These are phyloP conservation scores for Ichneumoninae sp. DNA, from an alignment of 2,888 invertebrate genomes.

Conservation along the genomic window DNA sequence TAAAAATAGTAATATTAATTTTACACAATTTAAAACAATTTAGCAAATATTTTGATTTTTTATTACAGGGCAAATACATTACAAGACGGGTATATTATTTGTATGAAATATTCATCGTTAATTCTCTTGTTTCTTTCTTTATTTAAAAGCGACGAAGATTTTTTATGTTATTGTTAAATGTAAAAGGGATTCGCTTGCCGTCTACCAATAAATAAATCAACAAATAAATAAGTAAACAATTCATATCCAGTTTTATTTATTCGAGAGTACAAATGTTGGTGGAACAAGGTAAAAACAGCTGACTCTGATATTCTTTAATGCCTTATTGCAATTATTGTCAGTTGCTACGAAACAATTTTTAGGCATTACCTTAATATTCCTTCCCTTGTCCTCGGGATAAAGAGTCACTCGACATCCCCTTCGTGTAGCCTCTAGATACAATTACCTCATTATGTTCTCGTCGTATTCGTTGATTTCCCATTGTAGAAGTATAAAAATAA, in stretches of 20 bases:
- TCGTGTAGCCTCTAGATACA: neutral
- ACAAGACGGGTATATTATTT: constrained; percentile 3
- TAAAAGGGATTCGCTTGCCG: too few relatives aligned
- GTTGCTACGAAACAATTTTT: constrained; percentile 32
- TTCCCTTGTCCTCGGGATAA: neutral
- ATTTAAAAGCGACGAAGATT: too few relatives aligned
- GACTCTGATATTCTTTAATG: constrained; percentile 50
- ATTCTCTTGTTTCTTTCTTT: neutral
- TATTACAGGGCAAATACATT: neutral
- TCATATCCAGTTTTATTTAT: constrained; percentile 61
- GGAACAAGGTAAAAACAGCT: constrained; percentile 46
- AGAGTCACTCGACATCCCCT: neutral
- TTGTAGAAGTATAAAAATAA: neutral
- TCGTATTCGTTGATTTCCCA: neutral
- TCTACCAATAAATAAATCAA: too few relatives aligned
- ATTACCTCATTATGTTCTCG: neutral
- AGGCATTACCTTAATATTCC: constrained; percentile 3
- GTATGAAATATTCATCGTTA: constrained; percentile 54
- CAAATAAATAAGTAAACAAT: neutral
- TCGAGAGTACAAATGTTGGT: constrained; percentile 50
- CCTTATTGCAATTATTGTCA: constrained; percentile 47
- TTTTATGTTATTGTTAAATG: too few relatives aligned
- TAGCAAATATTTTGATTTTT: neutral
- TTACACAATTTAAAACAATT: neutral
- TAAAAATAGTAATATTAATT: too few relatives aligned